These are phyloP conservation scores for Typhlichthys subterraneus DNA, from an alignment of 2,797 vertebrate genomes.

Conservation along the genomic window DNA sequence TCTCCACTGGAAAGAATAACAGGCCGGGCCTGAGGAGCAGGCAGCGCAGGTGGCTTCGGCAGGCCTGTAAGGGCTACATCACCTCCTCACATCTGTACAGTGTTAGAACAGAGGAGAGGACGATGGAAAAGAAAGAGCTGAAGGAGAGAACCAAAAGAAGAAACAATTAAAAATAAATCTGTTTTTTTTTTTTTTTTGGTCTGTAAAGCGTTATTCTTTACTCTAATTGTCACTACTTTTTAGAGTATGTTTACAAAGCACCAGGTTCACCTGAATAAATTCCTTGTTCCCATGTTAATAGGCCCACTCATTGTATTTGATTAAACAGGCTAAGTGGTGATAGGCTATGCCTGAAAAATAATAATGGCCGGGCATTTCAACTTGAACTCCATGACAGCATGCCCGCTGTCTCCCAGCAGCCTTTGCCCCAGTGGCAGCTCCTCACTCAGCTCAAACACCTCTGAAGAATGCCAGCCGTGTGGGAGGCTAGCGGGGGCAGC, in stretches of 20 bases:
- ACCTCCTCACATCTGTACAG: slow-evolving; percentile 60
- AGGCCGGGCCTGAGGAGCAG: slow-evolving; percentile 56
- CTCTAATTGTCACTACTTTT: too few relatives aligned
- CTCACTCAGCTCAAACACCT: slow-evolving; percentile 55
- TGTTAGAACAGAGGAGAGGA: slow-evolving; percentile 40
- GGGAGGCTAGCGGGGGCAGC: slow-evolving; percentile 38
- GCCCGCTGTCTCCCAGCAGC: slow-evolving; percentile 17
- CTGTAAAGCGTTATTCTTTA: too few relatives aligned
- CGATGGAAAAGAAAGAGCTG: slow-evolving; percentile 20
- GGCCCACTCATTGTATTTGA: too few relatives aligned
- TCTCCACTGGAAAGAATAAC: slow-evolving; percentile 71
- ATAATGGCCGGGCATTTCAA: background rate
- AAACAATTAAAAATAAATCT: background rate
- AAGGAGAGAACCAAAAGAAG: slow-evolving; percentile 15
- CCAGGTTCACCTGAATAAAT: too few relatives aligned
- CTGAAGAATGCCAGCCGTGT: slow-evolving; percentile 61
- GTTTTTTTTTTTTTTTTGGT: background rate
- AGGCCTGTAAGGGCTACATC: slow-evolving; percentile 32
- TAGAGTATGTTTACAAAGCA: too few relatives aligned
- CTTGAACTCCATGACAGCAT: slow-evolving; percentile 12
- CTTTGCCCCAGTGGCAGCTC: slow-evolving; percentile 45
- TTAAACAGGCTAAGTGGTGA: too few relatives aligned
- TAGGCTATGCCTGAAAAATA: background rate
- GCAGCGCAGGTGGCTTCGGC: slow-evolving; percentile 55
- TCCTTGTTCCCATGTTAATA: too few relatives aligned